Conservation (phyloP, 2,888 invertebrate genomes). For the Pyrrhosoma nymphula region DNA sequence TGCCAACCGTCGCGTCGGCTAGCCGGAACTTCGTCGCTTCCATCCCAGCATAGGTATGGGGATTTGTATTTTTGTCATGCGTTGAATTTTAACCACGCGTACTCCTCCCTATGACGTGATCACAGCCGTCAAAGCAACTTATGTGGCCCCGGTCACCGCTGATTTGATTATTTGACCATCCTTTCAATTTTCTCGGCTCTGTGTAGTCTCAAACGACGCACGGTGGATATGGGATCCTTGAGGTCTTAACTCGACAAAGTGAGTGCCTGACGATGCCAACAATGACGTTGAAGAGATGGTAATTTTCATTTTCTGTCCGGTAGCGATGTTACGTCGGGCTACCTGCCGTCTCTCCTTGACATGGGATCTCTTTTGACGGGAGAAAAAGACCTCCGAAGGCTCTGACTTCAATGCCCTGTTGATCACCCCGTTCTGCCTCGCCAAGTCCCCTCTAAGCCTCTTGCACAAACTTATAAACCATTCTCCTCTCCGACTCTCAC, state of each 20-base stretch:
- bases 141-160: no score
- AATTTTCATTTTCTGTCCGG: neutral
- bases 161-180: no score
- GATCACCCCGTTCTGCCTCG: neutral
- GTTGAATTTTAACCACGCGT: no score
- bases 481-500: neutral
- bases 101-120: no score
- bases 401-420: constrained; percentile 11
- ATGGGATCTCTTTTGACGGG: neutral
- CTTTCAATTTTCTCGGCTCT: no score
- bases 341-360: neutral
- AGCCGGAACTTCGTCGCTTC: no score
- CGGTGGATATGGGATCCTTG: neutral
- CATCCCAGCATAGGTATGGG: no score
- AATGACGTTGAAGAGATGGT: neutral
- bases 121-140: no score
- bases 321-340: neutral
- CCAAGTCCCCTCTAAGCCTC: neutral
- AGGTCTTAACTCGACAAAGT: neutral
- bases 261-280: neutral
- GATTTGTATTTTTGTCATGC: no score
- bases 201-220: no score
- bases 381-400: neutral
- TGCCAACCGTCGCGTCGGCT: no score
- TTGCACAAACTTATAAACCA: neutral